Conservation (phyloP, 2,797 vertebrate species). For the Rhinophrynus dorsalis region DNA sequence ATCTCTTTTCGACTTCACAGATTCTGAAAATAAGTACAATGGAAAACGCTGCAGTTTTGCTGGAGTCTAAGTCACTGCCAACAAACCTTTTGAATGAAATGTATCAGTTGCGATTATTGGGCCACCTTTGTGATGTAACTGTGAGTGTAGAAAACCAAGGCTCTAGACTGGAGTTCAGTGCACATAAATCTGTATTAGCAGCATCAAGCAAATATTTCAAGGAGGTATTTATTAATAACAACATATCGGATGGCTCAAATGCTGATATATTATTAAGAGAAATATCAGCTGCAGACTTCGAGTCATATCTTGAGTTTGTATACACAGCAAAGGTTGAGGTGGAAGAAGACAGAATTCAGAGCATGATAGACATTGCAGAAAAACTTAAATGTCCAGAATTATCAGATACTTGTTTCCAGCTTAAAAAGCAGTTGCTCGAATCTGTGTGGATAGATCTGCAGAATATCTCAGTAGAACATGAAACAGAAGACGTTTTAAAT, state of each 20-base stretch:
- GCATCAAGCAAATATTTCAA: constrained; percentile 93
- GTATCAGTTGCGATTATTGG: constrained; percentile 80
- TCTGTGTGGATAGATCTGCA: constrained; percentile 74
- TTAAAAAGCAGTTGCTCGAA: constrained; percentile 75
- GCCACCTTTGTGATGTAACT: constrained; percentile 86
- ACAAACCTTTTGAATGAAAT: constrained; percentile 82
- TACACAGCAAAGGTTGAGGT: constrained; percentile 87
- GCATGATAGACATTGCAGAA: constrained; percentile 78
- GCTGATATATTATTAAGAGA: constrained; percentile 76
- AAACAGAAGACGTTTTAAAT: constrained; percentile 49
- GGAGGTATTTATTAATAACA: constrained; percentile 77
- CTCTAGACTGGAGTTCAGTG: constrained; percentile 80
- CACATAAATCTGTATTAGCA: constrained; percentile 88
- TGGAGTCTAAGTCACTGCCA: constrained; percentile 82
- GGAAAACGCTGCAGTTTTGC: constrained; percentile 75
- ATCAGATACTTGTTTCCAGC: constrained; percentile 76
- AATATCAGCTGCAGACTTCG: constrained; percentile 76
- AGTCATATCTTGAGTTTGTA: constrained; percentile 87
- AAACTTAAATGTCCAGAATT: constrained; percentile 85
- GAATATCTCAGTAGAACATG: constrained; percentile 69
- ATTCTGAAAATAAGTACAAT: constrained; percentile 66
- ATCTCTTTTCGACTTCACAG: no score
- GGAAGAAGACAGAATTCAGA: constrained; percentile 72
- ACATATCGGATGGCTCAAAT: constrained; percentile 55
- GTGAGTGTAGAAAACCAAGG: constrained; percentile 87